Percentiles rank a stretch among this genome's conserved stretches.
These are phyloP conservation scores for Ceryle rudis DNA, from an alignment of 2,797 vertebrate genomes.

Conservation along the genomic window DNA sequence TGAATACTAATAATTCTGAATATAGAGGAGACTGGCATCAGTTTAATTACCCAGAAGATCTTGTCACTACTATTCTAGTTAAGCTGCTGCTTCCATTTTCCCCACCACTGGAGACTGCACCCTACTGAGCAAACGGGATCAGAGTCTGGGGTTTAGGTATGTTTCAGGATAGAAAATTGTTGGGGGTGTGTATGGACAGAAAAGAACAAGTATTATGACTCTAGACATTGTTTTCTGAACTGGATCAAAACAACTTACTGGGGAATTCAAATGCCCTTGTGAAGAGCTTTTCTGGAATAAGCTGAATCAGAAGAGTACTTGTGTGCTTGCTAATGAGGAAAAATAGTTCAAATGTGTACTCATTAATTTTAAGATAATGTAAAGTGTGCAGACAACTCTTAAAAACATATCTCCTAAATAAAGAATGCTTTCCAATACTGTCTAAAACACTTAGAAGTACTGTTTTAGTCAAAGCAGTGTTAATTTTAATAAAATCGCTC, in stretches of 20 bases:
- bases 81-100: not conserved
- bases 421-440: not conserved
- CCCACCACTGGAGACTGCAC: not conserved
- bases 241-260: not conserved
- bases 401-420: not conserved
- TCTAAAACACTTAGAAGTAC: not conserved
- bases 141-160: not conserved
- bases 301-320: not conserved
- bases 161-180: not conserved
- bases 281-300: not conserved
- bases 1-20: not conserved
- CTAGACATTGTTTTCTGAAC: not conserved
- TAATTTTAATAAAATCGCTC: not conserved
- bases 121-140: not conserved
- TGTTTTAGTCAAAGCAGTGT: not conserved
- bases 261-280: not conserved
- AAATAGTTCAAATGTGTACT: not conserved
- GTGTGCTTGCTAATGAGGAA: not conserved
- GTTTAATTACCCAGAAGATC: not conserved
- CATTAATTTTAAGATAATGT: not conserved
- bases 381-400: not conserved
- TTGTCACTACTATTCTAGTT: not conserved
- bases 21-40: not conserved
- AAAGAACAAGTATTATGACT: not conserved
- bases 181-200: too few relatives aligned